Conservation (phyloP, 2,113 vertebrate species). For the Gadus chalcogrammus region DNA sequence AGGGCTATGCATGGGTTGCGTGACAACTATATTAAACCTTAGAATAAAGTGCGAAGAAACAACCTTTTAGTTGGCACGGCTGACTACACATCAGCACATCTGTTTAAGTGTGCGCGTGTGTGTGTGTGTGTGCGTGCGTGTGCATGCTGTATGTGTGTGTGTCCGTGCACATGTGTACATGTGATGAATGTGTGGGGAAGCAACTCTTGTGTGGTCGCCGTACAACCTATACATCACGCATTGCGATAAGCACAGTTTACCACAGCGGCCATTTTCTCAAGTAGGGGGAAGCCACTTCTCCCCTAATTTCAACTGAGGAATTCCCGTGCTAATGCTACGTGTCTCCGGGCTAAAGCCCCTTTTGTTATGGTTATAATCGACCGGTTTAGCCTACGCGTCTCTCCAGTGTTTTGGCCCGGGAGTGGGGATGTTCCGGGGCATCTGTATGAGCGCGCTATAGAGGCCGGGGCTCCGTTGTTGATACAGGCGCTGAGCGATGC, state of each 20-base stretch:
- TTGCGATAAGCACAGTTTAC: conserved; percentile 51
- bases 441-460: conserved; percentile 41
- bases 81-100: conserved; percentile 26
- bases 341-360: conserved; percentile 57
- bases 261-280: conserved; percentile 49
- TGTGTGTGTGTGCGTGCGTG: conserved; percentile 12
- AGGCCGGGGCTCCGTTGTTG: conserved; percentile 60
- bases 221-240: conserved; percentile 47
- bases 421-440: conserved; percentile 41
- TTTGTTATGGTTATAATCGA: conserved; percentile 65
- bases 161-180: background rate
- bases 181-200: conserved; percentile 22
- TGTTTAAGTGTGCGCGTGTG: conserved; percentile 5
- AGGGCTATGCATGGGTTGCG: conserved; percentile 2
- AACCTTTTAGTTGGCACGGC: conserved; percentile 12
- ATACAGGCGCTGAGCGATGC: conserved; percentile 46
- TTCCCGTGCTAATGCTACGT: conserved; percentile 54
- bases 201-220: conserved; percentile 34
- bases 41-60: conserved; percentile 5
- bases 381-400: conserved; percentile 53
- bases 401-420: conserved; percentile 68
- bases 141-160: background rate
- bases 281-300: conserved; percentile 30
- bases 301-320: conserved; percentile 50
- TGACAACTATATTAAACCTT: conserved; percentile 28